These are phyloP conservation scores for Dryobotodes eremita DNA, from an alignment of 2,888 invertebrate genomes.

Conservation along the genomic window DNA sequence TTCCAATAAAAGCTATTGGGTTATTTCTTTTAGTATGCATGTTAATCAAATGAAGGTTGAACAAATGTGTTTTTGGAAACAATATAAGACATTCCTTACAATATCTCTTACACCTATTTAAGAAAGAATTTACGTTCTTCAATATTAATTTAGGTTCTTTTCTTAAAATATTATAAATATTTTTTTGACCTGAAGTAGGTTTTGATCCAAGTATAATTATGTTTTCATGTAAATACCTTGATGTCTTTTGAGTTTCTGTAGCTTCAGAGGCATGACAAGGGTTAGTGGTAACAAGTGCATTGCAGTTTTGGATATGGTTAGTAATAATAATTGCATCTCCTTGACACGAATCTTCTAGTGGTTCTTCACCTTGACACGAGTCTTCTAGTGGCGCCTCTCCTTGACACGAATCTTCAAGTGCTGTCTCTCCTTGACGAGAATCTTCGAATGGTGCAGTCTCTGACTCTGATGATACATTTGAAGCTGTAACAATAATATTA, in stretches of 20 bases:
- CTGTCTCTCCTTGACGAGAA: background rate
- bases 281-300: background rate
- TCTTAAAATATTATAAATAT: background rate
- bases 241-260: slow-evolving; percentile 10
- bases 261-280: background rate
- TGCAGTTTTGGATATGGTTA: background rate
- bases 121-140: slow-evolving; percentile 73
- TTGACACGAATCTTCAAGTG: too few species aligned
- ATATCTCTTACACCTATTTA: slow-evolving; percentile 76
- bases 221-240: slow-evolving; percentile 63
- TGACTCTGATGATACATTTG: slow-evolving; percentile 5
- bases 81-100: slow-evolving; percentile 80
- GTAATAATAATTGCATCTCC: slow-evolving; percentile 17
- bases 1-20: slow-evolving; percentile 8
- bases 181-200: slow-evolving; percentile 61
- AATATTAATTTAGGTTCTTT: slow-evolving; percentile 70
- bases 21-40: slow-evolving; percentile 24
- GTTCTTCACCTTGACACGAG: background rate
- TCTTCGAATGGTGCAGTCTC: background rate
- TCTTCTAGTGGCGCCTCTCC: background rate
- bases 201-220: slow-evolving; percentile 80
- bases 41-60: slow-evolving; percentile 29
- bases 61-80: slow-evolving; percentile 71
- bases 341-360: slow-evolving; percentile 26
- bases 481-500: slow-evolving; percentile 33